Evolutionary conservation across 2,888 invertebrate species (phyloP).

Genomic region (Disparrhopalites patrizii): DNA sequence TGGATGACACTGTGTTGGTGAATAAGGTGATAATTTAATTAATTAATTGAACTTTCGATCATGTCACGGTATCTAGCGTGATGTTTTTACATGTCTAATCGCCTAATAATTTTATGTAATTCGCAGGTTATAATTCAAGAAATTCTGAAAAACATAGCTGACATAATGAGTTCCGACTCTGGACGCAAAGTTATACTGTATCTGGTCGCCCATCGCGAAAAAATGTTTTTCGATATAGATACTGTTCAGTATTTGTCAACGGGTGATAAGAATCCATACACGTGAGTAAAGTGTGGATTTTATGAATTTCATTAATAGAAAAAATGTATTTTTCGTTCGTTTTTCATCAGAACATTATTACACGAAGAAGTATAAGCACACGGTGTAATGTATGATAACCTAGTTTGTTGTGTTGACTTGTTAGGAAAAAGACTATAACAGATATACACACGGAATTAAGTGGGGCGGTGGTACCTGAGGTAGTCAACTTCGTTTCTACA

Average conservation of each 20-base stretch:
- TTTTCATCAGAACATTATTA: neutral
- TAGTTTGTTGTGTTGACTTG: too few species aligned
- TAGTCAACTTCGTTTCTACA: conserved; percentile 6
- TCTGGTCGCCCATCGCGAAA: conserved; percentile 76
- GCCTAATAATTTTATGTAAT: neutral
- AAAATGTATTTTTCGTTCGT: neutral
- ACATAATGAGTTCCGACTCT: conserved; percentile 70
- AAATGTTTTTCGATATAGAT: conserved; percentile 75
- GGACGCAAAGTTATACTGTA: conserved; percentile 84
- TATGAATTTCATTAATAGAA: neutral
- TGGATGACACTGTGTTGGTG: conserved; percentile 88
- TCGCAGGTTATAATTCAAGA: conserved; percentile 60
- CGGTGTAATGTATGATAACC: too few species aligned
- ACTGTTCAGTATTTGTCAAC: conserved; percentile 68
- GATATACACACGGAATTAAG: conserved; percentile 21
- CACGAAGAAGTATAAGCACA: neutral
- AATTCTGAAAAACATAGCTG: conserved; percentile 63
- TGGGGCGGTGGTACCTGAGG: conserved; percentile 1
- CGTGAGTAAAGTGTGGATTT: conserved; percentile 51
- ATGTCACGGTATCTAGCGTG: neutral
- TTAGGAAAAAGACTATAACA: conserved; percentile 18
- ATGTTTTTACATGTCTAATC: neutral
- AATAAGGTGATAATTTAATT: conserved; percentile 62
- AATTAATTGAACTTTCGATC: neutral
- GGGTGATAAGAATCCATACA: conserved; percentile 67